Percentiles rank a stretch among this genome's conserved stretches.
Conservation (phyloP, 2,797 vertebrate genomes). For the Leuciscus waleckii region DNA sequence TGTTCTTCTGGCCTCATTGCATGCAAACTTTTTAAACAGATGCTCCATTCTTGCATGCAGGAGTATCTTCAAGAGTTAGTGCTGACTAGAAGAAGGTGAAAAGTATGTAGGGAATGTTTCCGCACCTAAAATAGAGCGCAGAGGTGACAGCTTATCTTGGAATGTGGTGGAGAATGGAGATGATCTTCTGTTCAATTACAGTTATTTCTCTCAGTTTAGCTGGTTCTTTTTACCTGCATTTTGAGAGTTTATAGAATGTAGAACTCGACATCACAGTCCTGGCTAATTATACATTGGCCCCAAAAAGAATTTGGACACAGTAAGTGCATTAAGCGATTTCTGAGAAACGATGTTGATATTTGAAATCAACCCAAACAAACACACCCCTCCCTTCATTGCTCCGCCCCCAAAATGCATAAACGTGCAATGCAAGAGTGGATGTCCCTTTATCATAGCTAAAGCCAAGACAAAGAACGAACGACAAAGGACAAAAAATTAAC, state of each 20-base stretch:
- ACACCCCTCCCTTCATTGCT: not conserved
- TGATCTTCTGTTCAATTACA: not conserved
- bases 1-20: not conserved
- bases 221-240: not conserved
- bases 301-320: not conserved
- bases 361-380: not conserved
- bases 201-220: not conserved
- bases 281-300: not conserved
- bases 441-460: not conserved
- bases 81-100: slow-evolving; percentile 4
- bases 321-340: not conserved
- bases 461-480: not conserved
- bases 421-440: not conserved
- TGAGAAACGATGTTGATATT: not conserved
- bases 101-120: slow-evolving; percentile 4
- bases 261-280: not conserved
- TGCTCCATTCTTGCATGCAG: slow-evolving; percentile 15
- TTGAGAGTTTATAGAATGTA: not conserved
- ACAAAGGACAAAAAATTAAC: not conserved
- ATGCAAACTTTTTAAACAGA: slow-evolving; percentile 31
- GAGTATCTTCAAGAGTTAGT: slow-evolving; percentile 3
- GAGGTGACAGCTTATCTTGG: not conserved
- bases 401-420: not conserved
- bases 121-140: not conserved
- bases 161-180: not conserved